phyloP scores from a whole-genome alignment of 2,797 vertebrate genomes.

The Oophaga sylvatica region DNA sequence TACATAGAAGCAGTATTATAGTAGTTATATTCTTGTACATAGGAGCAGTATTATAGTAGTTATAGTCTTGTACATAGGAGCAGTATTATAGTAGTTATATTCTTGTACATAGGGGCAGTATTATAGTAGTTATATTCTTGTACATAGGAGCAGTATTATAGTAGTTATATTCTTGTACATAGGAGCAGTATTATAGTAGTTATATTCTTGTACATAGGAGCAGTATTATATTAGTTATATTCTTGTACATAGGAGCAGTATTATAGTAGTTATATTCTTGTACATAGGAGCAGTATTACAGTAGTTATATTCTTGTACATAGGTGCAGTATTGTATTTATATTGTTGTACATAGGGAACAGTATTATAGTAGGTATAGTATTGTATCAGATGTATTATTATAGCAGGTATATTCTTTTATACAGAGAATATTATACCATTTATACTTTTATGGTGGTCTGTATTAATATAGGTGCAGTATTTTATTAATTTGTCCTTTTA shows the following conservation, averaged over 20 bases:
- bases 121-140: slow-evolving; percentile 4
- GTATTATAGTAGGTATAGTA: background rate
- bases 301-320: background rate
- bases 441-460: too few species aligned
- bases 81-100: too few species aligned
- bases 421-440: too few species aligned
- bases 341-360: background rate
- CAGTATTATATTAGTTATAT: slow-evolving; percentile 7
- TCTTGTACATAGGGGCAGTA: too few species aligned
- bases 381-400: background rate
- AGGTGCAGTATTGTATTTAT: slow-evolving; percentile 9
- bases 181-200: background rate
- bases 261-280: slow-evolving; percentile 1
- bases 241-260: background rate
- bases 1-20: background rate
- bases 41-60: background rate
- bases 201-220: slow-evolving; percentile 8
- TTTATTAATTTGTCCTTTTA: too few species aligned
- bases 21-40: background rate
- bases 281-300: background rate
- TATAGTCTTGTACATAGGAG: background rate
- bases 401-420: too few species aligned
- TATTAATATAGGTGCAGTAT: too few species aligned
- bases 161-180: slow-evolving; percentile 1
- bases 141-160: slow-evolving; percentile 4